phyloP scores from a whole-genome alignment of 2,113 vertebrate genomes.

The Lepisosteus oculatus region DNA sequence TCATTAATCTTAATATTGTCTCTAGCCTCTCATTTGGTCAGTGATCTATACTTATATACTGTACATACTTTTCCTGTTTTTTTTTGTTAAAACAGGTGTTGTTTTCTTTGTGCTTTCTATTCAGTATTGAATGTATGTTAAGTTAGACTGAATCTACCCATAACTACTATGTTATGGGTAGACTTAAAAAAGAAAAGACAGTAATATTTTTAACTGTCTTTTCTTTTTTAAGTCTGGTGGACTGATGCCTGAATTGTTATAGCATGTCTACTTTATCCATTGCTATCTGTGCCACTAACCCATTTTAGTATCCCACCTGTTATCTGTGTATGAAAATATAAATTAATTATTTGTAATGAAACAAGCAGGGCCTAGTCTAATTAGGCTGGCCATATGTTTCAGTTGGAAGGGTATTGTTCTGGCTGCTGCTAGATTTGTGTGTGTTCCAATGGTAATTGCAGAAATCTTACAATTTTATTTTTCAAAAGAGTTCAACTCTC shows the following conservation, averaged over 20 bases:
- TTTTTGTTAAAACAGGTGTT: background rate
- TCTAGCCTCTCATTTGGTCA: too few species aligned
- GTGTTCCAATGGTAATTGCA: background rate
- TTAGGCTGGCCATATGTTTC: conserved; percentile 21
- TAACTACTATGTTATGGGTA: too few species aligned
- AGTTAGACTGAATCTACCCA: background rate
- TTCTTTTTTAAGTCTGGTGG: background rate
- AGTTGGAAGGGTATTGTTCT: conserved; percentile 15
- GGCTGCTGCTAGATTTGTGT: conserved; percentile 2
- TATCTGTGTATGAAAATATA: conserved; percentile 1
- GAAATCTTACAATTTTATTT: conserved; percentile 3
- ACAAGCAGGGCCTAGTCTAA: conserved; percentile 13
- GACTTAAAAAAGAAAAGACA: too few species aligned
- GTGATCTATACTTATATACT: too few species aligned
- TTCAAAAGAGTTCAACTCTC: background rate
- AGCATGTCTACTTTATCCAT: background rate
- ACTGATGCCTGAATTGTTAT: background rate
- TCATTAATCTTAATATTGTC: too few species aligned
- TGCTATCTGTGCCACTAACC: background rate
- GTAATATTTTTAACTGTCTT: background rate
- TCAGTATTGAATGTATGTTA: background rate
- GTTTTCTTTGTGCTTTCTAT: background rate
- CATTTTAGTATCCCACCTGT: conserved; percentile 6
- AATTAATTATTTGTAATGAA: conserved; percentile 9
- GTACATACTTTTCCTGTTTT: too few species aligned